Evolutionary conservation across 23 tunicate genomes (phyloP).

Genomic region (Oikopleura albicans): DNA sequence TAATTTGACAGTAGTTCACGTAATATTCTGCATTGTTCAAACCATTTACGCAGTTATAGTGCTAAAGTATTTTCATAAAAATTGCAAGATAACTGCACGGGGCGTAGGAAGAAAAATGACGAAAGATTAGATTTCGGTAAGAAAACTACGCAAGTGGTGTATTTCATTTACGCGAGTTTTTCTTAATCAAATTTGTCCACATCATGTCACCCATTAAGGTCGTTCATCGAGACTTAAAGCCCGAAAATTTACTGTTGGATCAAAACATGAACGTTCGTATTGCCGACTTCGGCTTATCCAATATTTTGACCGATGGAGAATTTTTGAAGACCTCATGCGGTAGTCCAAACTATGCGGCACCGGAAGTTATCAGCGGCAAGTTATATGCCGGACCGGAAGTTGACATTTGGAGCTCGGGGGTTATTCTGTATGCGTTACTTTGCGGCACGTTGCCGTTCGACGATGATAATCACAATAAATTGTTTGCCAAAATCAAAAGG

Average conservation of each 20-base stretch:
- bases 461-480: conserved; percentile 79
- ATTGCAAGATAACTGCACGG: too few relatives aligned
- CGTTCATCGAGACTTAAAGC: conserved; percentile 90
- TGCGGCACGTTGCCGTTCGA: conserved; percentile 98
- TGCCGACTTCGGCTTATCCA: conserved; percentile 95
- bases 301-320: conserved; percentile 98
- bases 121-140: too few relatives aligned
- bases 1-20: too few relatives aligned
- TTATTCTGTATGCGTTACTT: conserved; percentile 79
- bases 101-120: too few relatives aligned
- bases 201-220: too few relatives aligned
- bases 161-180: too few relatives aligned
- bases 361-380: conserved; percentile 98
- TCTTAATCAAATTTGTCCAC: too few relatives aligned
- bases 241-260: conserved; percentile 81
- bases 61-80: too few relatives aligned
- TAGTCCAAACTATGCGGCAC: conserved; percentile 96
- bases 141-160: too few relatives aligned
- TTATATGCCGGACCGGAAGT: conserved; percentile 99
- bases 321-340: conserved; percentile 95
- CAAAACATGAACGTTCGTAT: conserved; percentile 66
- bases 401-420: conserved; percentile 98
- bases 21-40: too few relatives aligned
- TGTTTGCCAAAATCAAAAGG: conserved; percentile 83
- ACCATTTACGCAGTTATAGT: too few relatives aligned